Conservation (phyloP, 2,113 vertebrate genomes). For the Noturus placidus region DNA sequence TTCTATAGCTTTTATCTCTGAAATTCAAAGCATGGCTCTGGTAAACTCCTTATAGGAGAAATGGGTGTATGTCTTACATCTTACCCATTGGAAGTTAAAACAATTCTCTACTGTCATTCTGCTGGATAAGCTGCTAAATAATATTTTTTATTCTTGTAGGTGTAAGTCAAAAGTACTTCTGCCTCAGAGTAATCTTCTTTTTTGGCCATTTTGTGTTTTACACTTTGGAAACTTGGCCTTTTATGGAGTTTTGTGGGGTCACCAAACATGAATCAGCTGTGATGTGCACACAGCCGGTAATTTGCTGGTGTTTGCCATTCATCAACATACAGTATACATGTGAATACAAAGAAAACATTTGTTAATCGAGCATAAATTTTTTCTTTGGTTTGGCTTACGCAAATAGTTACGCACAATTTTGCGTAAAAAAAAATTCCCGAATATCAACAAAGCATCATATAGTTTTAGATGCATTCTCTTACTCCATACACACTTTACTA, state of each 20-base stretch:
- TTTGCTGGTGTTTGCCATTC: not conserved
- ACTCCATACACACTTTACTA: not conserved
- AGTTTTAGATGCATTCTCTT: not conserved
- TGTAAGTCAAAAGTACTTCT: not conserved
- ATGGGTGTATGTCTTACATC: not conserved
- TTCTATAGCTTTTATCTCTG: conserved; percentile 27
- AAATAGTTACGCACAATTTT: not conserved
- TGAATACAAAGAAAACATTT: not conserved
- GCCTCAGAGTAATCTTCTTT: not conserved
- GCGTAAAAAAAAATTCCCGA: not conserved
- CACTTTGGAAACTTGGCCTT: not conserved
- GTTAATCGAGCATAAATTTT: not conserved
- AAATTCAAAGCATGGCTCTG: not conserved
- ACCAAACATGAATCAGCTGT: not conserved
- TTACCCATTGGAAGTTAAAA: not conserved
- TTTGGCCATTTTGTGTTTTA: not conserved
- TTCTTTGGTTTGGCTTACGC: not conserved
- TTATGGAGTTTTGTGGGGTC: not conserved
- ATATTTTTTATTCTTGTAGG: not conserved
- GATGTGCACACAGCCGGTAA: accelerated
- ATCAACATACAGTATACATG: not conserved
- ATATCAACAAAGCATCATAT: not conserved
- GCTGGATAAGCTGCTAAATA: not conserved
- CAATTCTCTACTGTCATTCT: not conserved
- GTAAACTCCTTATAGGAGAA: conserved; percentile 26